These are phyloP conservation scores for Hapalemur alaotrensis DNA, from an alignment of 2,797 vertebrate species.

Conservation along the genomic window DNA sequence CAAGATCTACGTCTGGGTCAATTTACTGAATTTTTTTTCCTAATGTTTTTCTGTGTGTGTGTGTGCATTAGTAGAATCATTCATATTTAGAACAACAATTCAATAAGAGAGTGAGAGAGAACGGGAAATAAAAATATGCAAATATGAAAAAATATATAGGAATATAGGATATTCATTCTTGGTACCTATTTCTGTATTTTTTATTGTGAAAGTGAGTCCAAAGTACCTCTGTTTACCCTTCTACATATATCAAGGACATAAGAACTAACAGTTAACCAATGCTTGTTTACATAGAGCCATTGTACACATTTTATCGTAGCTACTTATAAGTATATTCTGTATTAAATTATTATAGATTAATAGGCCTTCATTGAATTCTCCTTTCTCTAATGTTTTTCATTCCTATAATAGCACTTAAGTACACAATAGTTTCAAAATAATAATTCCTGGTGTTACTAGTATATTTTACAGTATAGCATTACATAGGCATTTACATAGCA, in stretches of 20 bases:
- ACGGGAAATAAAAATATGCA: background rate
- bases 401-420: background rate
- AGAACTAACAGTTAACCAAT: background rate
- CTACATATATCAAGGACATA: background rate
- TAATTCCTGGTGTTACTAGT: background rate
- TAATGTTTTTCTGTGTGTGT: background rate
- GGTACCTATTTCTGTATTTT: background rate
- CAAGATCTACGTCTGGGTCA: background rate
- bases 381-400: background rate
- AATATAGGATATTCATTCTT: background rate
- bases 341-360: background rate
- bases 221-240: background rate
- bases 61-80: background rate
- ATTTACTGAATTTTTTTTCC: background rate
- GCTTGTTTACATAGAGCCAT: background rate
- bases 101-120: background rate
- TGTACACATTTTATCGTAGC: background rate
- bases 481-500: background rate
- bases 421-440: background rate
- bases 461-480: background rate
- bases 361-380: background rate
- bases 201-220: background rate
- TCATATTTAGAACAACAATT: background rate
- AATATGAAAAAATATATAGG: background rate
- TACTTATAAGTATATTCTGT: background rate